Percentiles rank a stretch among this genome's conserved stretches.
Evolutionary conservation across 2,113 vertebrate genomes (phyloP).

Genomic region (Aegotheles bennettii): DNA sequence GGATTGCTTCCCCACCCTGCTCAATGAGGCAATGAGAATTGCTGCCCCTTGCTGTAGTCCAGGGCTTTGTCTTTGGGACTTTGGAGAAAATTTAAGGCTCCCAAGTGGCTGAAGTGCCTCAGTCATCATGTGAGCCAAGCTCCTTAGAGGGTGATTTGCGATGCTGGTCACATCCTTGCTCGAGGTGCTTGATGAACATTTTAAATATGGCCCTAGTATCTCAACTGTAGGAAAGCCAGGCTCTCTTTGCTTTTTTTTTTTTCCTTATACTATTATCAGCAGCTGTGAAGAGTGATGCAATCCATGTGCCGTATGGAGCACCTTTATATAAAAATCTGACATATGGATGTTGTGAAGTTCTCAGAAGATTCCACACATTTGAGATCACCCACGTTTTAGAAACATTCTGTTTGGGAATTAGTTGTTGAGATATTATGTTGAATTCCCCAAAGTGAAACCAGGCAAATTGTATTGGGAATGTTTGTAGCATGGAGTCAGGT

Average conservation of each 20-base stretch:
- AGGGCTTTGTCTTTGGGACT: not conserved
- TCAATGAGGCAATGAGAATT: fast-evolving
- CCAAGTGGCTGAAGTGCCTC: fast-evolving
- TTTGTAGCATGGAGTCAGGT: not conserved
- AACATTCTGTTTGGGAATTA: constrained; percentile 46
- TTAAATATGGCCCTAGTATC: not conserved
- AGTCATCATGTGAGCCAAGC: not conserved
- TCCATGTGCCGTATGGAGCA: constrained; percentile 35
- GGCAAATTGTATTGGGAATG: not conserved
- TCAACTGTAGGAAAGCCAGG: not conserved
- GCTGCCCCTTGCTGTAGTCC: not conserved
- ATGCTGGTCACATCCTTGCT: not conserved
- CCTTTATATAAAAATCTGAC: constrained; percentile 50
- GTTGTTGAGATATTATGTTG: constrained; percentile 1
- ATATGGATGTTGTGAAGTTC: constrained; percentile 51
- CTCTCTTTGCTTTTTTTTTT: not conserved
- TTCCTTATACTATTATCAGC: constrained; percentile 44
- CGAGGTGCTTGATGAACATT: not conserved
- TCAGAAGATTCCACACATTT: constrained; percentile 25
- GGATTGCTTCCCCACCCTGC: not conserved
- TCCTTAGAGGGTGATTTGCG: not conserved
- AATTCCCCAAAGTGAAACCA: not conserved
- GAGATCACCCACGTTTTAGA: constrained; percentile 44
- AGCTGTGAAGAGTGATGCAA: constrained; percentile 50
- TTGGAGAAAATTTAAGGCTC: not conserved